Base-by-base conservation (phyloP, 2,797 vertebrate genomes). In the Calcarius lapponicus region DNA sequence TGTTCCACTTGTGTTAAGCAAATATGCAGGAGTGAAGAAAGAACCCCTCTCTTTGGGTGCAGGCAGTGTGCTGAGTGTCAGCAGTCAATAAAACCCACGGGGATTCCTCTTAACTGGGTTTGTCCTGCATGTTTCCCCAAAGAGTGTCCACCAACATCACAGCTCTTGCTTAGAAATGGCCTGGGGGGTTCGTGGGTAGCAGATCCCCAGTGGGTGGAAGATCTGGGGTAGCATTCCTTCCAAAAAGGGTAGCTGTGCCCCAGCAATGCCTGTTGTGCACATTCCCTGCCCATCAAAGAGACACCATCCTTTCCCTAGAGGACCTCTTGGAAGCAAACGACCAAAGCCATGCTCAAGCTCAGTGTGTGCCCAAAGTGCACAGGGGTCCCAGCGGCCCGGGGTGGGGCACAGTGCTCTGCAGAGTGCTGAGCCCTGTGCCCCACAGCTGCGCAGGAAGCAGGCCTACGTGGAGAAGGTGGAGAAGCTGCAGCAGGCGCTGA, bases 391-490 rank as follows among this genome's bases (percentile, higher is more conserved):
- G 47, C 1, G 1, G 57, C 10, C n/a, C 12, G 2, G 62, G 28
- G 21, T 6, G 9, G 40, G 28, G 38, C 26, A 4, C 0, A 6
- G 45, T n/a, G 43, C 17, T 29, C 36, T 42, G 4, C 13, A 8
- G 50, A 1, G 11, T 64, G 32, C 43, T 80, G 64, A 89, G 5
- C 3, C 6, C 32, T 90, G 70, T 94, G 12, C 17, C 34, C 87
- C 48, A 26, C 95, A 99, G 98, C 71, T 99, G 61, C 98, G 98
- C 74, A 98, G 98, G 96, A 99, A 98, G 93, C 98, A 98, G 90
- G 98, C 98, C 16, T 98, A 98, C 0, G 98, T 99, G 58, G 98
- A 99, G 96, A 98, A 98, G 88, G 98, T 99, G 42, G 98, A 99
- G 89, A 98, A 98, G 95, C 95, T 99, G 88, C 98, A 99, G 96